Evolutionary conservation across 2,113 vertebrate species (phyloP), one percentile per base, ranked within the genome.

Genomic region (Pogona vitticeps): DNA sequence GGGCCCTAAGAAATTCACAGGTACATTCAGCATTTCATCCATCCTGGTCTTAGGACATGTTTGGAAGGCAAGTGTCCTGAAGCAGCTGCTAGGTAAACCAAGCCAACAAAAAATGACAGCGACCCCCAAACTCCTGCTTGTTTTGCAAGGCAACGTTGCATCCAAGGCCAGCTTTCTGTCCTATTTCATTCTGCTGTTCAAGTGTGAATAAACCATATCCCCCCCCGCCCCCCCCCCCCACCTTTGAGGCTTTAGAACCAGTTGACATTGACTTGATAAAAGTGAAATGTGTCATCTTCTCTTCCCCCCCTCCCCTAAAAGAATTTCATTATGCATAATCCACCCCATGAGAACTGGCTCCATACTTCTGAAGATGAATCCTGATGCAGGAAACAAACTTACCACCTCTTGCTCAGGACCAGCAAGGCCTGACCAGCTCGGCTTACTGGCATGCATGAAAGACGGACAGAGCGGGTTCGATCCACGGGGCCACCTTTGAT

Each of bases 121-220:
- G 97, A 95, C 96, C 96, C 91, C 85, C 95, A 92, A 94, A 92
- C 92, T 89, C 91, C 56, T 88, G 89, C 89, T 95, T 90, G 17
- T 86, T 72, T 95, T 90, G 96, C 95, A 98, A 98, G 97, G 97
- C 97, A 97, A 97, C 96, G 94, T 95, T 84, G 92, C 92, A 95
- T 94, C 95, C 21, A 92, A 86, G 96, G 92, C 93, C 93, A 97
- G 95, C 96, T 97, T 10, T 71, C 77, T 97, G 92, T 94, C 95
- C 93, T 95, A 96, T 93, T 93, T 95, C 93, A 88, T 95, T 95
- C 94, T 92, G 93, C 36, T 94, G 95, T 65, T 38, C 56, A 94
- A 92, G 94, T 95, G 93, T 93, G 90, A 95, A 90, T 95, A 97
- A 96, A 97, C 94, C 97, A 96, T 17, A 0, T 14, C 21, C 1